phyloP scores from a whole-genome alignment of 2,113 vertebrate genomes.

The Fukomys damarensis region DNA sequence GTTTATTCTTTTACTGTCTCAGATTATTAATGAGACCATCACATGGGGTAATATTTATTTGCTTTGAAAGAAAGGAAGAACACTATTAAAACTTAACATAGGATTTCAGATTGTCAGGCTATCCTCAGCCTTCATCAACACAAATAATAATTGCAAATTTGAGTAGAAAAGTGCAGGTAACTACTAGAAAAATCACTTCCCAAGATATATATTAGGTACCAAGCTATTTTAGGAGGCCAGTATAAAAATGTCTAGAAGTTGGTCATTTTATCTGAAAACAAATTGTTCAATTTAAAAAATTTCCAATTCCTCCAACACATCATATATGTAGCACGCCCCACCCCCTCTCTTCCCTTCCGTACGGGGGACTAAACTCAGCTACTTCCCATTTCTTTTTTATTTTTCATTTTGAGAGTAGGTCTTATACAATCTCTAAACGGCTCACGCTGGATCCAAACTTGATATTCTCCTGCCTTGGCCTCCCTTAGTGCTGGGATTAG shows the following conservation, averaged over 20 bases:
- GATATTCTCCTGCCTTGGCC: background rate
- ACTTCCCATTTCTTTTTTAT: background rate
- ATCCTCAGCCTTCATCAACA: background rate
- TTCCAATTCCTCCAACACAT: background rate
- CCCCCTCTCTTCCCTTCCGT: background rate
- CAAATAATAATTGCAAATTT: background rate
- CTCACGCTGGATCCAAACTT: background rate
- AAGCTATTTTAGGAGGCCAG: background rate
- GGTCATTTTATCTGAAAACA: background rate
- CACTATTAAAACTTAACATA: background rate
- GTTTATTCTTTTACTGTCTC: background rate
- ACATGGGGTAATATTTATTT: background rate
- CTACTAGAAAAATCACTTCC: background rate
- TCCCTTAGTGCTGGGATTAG: background rate
- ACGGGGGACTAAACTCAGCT: background rate
- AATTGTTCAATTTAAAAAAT: background rate
- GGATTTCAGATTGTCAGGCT: background rate
- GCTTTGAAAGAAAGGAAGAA: constrained; percentile 20
- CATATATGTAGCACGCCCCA: background rate
- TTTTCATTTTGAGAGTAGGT: background rate
- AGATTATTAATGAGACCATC: background rate
- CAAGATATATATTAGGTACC: no score
- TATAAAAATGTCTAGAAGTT: background rate
- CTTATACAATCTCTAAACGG: background rate
- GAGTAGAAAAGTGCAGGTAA: no score